Conservation (phyloP, 2,797 vertebrate genomes). For the Artibeus lituratus region DNA sequence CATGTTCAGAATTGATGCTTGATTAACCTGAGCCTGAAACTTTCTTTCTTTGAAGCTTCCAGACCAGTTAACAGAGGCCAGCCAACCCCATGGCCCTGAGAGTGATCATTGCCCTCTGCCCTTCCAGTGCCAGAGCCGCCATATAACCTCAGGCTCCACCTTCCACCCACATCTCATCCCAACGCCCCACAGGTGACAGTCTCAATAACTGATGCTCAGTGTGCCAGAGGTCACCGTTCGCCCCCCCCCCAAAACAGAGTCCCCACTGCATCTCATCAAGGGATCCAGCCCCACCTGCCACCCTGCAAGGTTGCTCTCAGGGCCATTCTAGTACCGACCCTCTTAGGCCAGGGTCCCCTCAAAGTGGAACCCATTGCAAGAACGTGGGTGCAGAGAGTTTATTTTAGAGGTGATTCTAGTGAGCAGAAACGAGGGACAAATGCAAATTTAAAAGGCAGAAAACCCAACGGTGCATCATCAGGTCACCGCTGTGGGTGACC, state of each 20-base stretch:
- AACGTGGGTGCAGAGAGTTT: not conserved
- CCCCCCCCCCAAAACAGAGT: fast-evolving
- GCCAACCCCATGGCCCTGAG: fast-evolving
- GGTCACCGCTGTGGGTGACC: not conserved
- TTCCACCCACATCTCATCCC: not conserved
- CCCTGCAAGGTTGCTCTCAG: not conserved
- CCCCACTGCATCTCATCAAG: not conserved
- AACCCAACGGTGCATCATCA: too few relatives aligned
- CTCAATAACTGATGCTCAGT: not conserved
- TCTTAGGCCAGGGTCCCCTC: too few relatives aligned
- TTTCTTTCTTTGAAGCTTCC: not conserved
- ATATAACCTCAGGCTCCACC: fast-evolving
- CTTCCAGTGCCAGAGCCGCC: not conserved
- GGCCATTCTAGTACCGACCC: not conserved
- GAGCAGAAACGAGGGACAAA: not conserved
- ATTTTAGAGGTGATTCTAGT: not conserved
- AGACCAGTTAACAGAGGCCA: not conserved
- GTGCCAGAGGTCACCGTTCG: not conserved
- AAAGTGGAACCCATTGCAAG: not conserved
- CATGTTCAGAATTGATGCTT: too few relatives aligned
- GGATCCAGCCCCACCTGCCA: not conserved
- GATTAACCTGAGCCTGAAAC: not conserved
- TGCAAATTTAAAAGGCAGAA: not conserved
- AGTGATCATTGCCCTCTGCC: fast-evolving
- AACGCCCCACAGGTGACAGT: not conserved